Conservation (phyloP, 2,797 vertebrate species). For the Pantherophis alleghaniensis region DNA sequence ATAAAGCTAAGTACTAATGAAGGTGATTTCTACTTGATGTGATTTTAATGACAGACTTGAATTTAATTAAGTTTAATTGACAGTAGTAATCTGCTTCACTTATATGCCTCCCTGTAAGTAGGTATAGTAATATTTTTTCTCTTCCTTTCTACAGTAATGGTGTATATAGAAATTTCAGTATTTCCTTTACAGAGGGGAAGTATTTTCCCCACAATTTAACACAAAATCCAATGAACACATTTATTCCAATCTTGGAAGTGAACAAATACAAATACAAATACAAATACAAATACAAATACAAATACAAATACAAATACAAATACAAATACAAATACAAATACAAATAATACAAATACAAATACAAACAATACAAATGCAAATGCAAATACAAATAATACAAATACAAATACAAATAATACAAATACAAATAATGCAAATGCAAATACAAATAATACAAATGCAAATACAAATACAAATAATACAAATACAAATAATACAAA, state of each 20-base stretch:
- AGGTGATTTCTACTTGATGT: conserved; percentile 28
- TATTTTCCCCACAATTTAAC: background rate
- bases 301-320: too few species aligned
- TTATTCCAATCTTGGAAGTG: background rate
- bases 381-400: background rate
- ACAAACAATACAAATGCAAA: background rate
- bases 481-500: too few species aligned
- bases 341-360: too few species aligned
- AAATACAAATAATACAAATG: too few species aligned
- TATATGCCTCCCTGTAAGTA: background rate
- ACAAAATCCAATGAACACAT: background rate
- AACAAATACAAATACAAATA: background rate
- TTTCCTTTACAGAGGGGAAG: background rate
- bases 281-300: too few species aligned
- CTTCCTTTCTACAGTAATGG: background rate
- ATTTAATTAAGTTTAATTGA: conserved; percentile 31
- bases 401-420: too few species aligned
- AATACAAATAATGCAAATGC: too few species aligned
- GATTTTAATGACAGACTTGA: conserved; percentile 33
- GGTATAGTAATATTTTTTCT: background rate
- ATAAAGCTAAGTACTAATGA: conserved; percentile 25
- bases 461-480: too few species aligned
- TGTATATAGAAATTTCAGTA: background rate
- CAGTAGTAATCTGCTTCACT: conserved; percentile 23
- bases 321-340: background rate